These are phyloP conservation scores for Calliphora vicina DNA, from an alignment of 1,140 invertebrate species.

Conservation along the genomic window DNA sequence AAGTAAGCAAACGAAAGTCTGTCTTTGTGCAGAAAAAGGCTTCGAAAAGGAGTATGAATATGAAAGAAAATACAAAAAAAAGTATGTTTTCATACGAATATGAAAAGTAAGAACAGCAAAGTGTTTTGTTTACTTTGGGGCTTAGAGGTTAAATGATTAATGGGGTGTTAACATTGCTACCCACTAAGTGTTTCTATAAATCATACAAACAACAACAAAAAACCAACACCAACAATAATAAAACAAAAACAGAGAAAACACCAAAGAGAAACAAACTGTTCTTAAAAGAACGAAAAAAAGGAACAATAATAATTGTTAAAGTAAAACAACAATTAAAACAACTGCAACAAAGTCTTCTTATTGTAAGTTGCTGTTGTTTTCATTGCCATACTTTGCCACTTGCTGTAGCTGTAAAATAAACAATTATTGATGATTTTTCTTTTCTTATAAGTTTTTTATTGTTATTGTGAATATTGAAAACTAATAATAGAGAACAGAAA, in stretches of 20 bases:
- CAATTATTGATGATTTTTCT: too few species aligned
- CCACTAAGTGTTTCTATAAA: conserved; percentile 9
- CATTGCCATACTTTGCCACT: not conserved
- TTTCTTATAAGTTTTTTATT: not conserved
- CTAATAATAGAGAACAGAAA: not conserved
- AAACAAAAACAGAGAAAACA: not conserved
- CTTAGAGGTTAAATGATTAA: conserved; percentile 13
- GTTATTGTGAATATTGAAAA: not conserved
- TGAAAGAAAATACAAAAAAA: not conserved
- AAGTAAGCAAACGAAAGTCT: not conserved
- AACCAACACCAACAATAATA: not conserved
- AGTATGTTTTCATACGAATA: not conserved
- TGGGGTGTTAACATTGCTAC: conserved; percentile 12
- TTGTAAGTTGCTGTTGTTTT: not conserved
- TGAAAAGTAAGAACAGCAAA: not conserved
- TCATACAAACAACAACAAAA: not conserved
- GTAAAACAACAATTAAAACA: too few species aligned
- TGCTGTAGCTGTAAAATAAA: too few species aligned
- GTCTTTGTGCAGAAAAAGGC: not conserved
- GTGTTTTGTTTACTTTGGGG: conserved; percentile 1
- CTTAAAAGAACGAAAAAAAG: too few species aligned
- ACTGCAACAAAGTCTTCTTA: too few species aligned
- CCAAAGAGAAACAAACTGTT: not conserved
- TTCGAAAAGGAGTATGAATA: not conserved
- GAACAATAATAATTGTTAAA: too few species aligned